Conservation (phyloP, 2,797 vertebrate species). For the Anableps anableps region DNA sequence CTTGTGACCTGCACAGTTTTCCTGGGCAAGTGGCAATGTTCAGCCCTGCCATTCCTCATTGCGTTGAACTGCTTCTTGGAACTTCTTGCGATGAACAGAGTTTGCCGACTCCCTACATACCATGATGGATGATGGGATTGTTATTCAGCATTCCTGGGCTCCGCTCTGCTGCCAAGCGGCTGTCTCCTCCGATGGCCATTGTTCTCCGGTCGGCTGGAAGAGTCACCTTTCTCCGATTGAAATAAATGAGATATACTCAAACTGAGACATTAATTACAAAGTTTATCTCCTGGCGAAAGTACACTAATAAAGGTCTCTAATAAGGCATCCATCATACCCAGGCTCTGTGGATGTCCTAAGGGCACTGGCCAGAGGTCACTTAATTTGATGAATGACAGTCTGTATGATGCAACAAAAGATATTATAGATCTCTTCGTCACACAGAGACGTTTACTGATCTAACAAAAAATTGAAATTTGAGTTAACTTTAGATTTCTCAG, state of each 20-base stretch:
- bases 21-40: slow-evolving; percentile 43
- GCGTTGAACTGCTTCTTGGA: slow-evolving; percentile 68
- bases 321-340: slow-evolving; percentile 86
- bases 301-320: slow-evolving; percentile 87
- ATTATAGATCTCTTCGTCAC: slow-evolving; percentile 30
- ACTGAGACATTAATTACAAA: slow-evolving; percentile 90
- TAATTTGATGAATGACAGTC: slow-evolving; percentile 74
- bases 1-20: slow-evolving; percentile 19
- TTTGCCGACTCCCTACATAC: slow-evolving; percentile 72
- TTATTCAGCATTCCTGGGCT: slow-evolving; percentile 82
- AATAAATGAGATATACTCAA: slow-evolving; percentile 89
- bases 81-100: slow-evolving; percentile 72
- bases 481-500: slow-evolving; percentile 1
- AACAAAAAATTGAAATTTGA: neutral
- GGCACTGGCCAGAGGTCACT: slow-evolving; percentile 79
- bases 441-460: neutral
- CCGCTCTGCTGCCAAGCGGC: slow-evolving; percentile 79
- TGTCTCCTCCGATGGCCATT: slow-evolving; percentile 83
- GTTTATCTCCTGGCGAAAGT: slow-evolving; percentile 87
- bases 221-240: slow-evolving; percentile 89
- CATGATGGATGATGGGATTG: slow-evolving; percentile 86
- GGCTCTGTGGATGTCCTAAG: slow-evolving; percentile 73
- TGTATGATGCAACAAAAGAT: slow-evolving; percentile 60
- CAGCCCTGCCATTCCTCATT: slow-evolving; percentile 60
- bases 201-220: slow-evolving; percentile 83